Base-by-base conservation (phyloP, 2,888 invertebrate species). In the Magallana nippona region DNA sequence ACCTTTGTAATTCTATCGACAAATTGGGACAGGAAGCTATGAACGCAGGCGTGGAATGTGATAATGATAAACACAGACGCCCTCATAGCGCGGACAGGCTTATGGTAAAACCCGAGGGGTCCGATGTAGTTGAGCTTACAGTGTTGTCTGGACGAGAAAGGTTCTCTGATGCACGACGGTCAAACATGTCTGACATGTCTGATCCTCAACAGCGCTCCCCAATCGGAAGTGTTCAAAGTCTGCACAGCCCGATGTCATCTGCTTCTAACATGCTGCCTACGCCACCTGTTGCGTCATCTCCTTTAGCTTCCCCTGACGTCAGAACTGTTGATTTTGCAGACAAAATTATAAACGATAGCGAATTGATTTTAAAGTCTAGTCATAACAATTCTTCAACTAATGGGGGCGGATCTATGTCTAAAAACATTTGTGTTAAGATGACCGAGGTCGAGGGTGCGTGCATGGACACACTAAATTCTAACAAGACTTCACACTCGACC, bases 21-120 rank as follows among this genome's bases (percentile, higher is more conserved):
- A 84, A 86, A 81, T 82, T 82, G 82, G 80, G 58, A 57, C 32
- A 22, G 22, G 82, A 82, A 60, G 82, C 56, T 60, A 44, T 78
- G 82, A 84, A 82, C 32, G 71, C 56, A 57, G 82, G 82, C 58
- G 56, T 77, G 56, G 77, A 63, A 10, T 44, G 62, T 27, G 84
- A 84, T 79, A 80, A 82, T 55, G 84, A 84, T n/a, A 55, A 82
- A 63, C 71, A 58, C 84, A 84, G 82, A 77, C 79, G 63, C 13
- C 78, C 80, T 63, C 82, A 55, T 27, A 80, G 60, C 60, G 80
- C 71, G 27, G 71, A 71, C 22, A 71, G 71, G 71, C 19, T 71
- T 71, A 71, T 71, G 71, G 71, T 71, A 32, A 71, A 71, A 71
- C 71, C 71, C 22, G 71, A 71, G 5, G 71, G 71, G 15, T 71